Evolutionary conservation across 2,113 vertebrate genomes (phyloP), one percentile per base, ranked within the genome.

Genomic region (Tor tambroides): DNA sequence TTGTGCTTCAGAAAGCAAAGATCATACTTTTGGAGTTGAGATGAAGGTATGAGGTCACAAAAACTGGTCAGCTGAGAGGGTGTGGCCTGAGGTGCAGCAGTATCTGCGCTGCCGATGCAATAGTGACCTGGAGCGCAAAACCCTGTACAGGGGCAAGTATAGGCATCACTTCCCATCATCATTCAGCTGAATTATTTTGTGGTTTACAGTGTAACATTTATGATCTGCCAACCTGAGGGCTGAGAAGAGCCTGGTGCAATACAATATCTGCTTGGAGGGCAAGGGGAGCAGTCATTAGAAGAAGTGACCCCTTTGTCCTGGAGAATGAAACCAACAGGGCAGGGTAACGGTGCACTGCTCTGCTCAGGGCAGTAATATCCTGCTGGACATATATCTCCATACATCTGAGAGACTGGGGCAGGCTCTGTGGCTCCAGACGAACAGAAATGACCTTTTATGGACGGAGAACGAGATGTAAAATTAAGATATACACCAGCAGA

Each of bases 351-450:
- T 21, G 92, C 91, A 5, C 91, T 87, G 0, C 93, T 96, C 23
- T 96, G 96, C 14, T 72, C 51, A 23, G 96, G 97, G 77, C 97
- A 99, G 91, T 95, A 98, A 91, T 97, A 93, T 15, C 97, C 97
- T 12, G 85, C 28, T 0, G 97, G 96, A 85, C 97, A 99, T 88
- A 98, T 92, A 83, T 97, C 96, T 90, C 97, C 98, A 82, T 92
- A 93, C 41, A 80, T 43, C 88, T 91, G 87, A 79, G 93, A 92
- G 89, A 95, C 87, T 54, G 95, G 95, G 12, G 89, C 91, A 21
- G 93, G 72, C 65, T 94, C 93, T 3, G 86, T 88, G 87, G 94
- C 94, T 83, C 94, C 91, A 89, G 80, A 84, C 84, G 89, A 87
- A 90, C 92, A 93, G 87, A 94, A 87, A 95, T 96, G 89, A 91